phyloP scores from a whole-genome alignment of 2,888 invertebrate genomes.

The Hirtodrosophila alboralis region DNA sequence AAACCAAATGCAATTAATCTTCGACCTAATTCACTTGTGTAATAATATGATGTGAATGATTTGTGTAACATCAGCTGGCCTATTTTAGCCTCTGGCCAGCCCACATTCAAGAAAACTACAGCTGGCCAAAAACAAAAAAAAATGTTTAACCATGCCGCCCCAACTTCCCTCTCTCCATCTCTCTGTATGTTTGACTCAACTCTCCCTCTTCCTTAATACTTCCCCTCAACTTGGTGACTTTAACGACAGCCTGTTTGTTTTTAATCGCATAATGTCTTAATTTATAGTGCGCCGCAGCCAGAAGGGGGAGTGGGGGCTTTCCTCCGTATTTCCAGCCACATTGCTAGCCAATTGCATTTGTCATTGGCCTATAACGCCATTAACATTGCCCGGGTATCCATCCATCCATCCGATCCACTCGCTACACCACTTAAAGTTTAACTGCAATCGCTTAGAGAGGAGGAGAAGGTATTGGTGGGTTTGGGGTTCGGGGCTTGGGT shows the following conservation, averaged over 20 bases:
- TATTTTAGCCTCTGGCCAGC: conserved; percentile 7
- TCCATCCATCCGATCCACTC: conserved; percentile 30
- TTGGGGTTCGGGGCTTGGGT: not conserved
- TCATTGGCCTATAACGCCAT: conserved; percentile 79
- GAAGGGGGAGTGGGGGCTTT: conserved; percentile 5
- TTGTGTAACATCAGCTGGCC: not conserved
- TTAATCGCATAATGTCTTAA: conserved; percentile 83
- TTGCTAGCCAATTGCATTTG: conserved; percentile 73
- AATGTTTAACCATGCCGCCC: conserved; percentile 14
- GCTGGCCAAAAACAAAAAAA: conserved; percentile 51
- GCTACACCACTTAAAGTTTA: conserved; percentile 64
- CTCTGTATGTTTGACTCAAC: conserved; percentile 4
- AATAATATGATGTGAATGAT: conserved; percentile 35
- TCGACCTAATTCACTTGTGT: too few species aligned
- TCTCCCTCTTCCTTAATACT: conserved; percentile 9
- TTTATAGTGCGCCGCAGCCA: conserved; percentile 75
- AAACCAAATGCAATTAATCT: too few species aligned
- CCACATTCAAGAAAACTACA: conserved; percentile 9
- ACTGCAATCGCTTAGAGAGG: conserved; percentile 63
- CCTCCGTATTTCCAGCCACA: conserved; percentile 24
- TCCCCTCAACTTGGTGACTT: conserved; percentile 44
- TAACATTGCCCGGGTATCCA: conserved; percentile 59
- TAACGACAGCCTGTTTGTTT: conserved; percentile 80
- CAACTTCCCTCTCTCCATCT: conserved; percentile 8
- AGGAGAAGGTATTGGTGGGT: conserved; percentile 14